A percentile compares a stretch with the other conserved stretches of the same genome.
These are phyloP conservation scores for Drosophila punjabiensis DNA, from an alignment of 1,140 invertebrate species.

Conservation along the genomic window DNA sequence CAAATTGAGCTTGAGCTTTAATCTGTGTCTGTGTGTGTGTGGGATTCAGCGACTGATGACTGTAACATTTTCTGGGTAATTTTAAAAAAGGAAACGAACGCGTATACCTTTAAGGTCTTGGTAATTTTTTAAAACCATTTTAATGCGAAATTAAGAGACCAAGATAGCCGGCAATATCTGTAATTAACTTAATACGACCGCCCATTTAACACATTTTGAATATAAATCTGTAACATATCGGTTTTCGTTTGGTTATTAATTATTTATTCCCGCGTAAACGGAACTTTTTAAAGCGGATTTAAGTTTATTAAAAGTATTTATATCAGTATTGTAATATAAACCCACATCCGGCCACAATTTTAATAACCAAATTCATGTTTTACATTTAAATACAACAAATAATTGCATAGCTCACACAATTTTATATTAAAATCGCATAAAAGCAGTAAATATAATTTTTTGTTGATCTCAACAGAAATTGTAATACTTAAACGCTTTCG, in stretches of 20 bases:
- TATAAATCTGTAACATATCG: constrained; percentile 1
- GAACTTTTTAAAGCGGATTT: background rate
- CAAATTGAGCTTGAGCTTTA: constrained; percentile 50
- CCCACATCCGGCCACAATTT: constrained; percentile 1
- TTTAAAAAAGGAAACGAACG: constrained; percentile 27
- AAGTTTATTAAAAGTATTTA: background rate
- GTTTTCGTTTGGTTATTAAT: background rate
- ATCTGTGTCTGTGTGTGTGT: constrained; percentile 40
- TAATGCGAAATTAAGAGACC: constrained; percentile 1
- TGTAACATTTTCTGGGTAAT: constrained; percentile 28
- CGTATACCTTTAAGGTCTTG: constrained; percentile 7
- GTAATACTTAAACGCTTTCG: background rate
- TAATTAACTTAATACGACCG: constrained; percentile 18
- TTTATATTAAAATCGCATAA: background rate
- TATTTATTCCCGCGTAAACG: background rate
- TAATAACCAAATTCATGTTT: background rate
- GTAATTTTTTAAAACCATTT: background rate
- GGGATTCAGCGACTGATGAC: constrained; percentile 13
- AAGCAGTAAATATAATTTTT: background rate
- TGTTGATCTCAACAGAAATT: constrained; percentile 6
- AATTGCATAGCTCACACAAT: background rate
- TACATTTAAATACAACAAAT: background rate
- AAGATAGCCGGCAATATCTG: background rate
- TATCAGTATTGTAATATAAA: background rate
- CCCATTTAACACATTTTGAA: constrained; percentile 24